These are phyloP conservation scores for Trididemnum clinides DNA, from an alignment of 23 tunicate species.

Conservation along the genomic window DNA sequence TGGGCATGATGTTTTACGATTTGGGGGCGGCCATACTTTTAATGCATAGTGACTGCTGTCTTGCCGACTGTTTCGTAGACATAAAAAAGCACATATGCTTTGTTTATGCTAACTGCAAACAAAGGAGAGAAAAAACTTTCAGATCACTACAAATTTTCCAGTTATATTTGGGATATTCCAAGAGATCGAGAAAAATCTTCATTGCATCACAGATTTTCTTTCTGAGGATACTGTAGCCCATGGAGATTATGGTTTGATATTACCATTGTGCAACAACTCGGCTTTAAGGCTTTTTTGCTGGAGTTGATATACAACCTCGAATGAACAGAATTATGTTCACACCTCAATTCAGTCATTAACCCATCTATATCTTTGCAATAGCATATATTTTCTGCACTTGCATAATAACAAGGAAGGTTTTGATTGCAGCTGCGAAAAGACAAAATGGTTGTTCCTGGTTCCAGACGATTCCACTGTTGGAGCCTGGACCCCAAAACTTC, in stretches of 20 bases:
- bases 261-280: no score
- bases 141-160: background rate
- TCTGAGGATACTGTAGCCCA: background rate
- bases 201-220: background rate
- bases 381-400: slow-evolving; percentile 8
- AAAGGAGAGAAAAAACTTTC: background rate
- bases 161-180: no score
- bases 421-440: background rate
- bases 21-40: slow-evolving; percentile 39
- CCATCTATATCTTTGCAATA: background rate
- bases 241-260: background rate
- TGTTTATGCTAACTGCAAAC: background rate
- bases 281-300: no score
- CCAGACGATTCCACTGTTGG: slow-evolving; percentile 28
- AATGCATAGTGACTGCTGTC: slow-evolving; percentile 61
- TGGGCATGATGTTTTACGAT: slow-evolving; percentile 33
- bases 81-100: slow-evolving; percentile 23
- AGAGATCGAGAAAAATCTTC: background rate
- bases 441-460: background rate
- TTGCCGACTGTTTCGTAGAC: slow-evolving; percentile 46
- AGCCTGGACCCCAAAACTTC: slow-evolving; percentile 28
- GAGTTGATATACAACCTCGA: no score
- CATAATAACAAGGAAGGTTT: background rate
- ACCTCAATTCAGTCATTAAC: no score
- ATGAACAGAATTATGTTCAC: no score